A percentile compares a stretch with the other conserved stretches of the same genome.
phyloP scores from a whole-genome alignment of 2,113 vertebrate species.

The Ceyx melanurus region DNA sequence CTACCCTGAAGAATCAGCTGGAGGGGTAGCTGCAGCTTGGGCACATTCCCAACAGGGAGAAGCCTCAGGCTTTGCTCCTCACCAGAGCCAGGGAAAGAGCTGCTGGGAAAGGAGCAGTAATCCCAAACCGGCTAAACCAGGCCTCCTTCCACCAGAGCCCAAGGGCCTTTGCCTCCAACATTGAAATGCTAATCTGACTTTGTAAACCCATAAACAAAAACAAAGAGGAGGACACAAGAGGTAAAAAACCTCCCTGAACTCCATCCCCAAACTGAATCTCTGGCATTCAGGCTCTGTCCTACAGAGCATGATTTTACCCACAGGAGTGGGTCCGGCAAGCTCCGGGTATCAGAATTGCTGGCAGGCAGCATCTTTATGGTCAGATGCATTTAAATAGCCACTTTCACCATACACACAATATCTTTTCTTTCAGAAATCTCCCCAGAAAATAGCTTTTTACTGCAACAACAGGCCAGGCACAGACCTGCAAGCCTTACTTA shows the following conservation, averaged over 20 bases:
- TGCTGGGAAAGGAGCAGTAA: constrained; percentile 29
- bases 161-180: constrained; percentile 44
- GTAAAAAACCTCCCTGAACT: constrained; percentile 35
- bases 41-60: not conserved
- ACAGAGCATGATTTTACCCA: not conserved
- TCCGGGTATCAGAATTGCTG: not conserved
- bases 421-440: constrained; percentile 27
- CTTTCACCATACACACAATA: not conserved
- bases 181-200: constrained; percentile 65
- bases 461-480: not conserved
- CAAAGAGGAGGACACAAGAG: constrained; percentile 45
- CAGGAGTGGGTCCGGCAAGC: not conserved
- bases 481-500: not conserved
- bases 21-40: not conserved
- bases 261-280: not conserved
- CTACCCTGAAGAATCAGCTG: not conserved
- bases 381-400: constrained; percentile 44
- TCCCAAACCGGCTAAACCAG: constrained; percentile 39
- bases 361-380: constrained; percentile 21
- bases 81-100: not conserved
- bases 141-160: constrained; percentile 26
- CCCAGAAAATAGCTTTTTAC: constrained; percentile 1
- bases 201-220: constrained; percentile 68
- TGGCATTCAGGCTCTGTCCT: not conserved
- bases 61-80: constrained; percentile 23